Base-by-base conservation (phyloP, 1,140 invertebrate genomes). In the Oncopodura yosiiana region DNA sequence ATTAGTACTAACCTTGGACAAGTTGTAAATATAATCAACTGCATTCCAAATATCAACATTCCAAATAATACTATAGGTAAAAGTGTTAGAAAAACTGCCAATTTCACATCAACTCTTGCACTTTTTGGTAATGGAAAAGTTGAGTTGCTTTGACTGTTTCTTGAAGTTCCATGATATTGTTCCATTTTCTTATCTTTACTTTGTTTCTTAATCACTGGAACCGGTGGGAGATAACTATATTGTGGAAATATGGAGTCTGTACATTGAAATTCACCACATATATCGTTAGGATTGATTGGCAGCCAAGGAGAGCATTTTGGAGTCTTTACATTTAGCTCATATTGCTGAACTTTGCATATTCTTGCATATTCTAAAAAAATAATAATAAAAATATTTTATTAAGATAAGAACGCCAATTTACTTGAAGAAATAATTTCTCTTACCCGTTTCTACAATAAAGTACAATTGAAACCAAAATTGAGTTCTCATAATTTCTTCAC, bases 401-500 rank as follows among this genome's bases (percentile, higher is more conserved):
- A 34, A 6, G 30, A 34, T 8, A 34, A 34, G 6, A 34, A 34
- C 14, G 6, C 9, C 19, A 24, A 5, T 45, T 11, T 5, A 45
- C 8, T 5, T 21, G 4, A 27, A 45, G 8, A 4, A 21, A 27
- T 24, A 27, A 8, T 45, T 8, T 45, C 5, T 48, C 12, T 49
- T 34, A 53, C 39, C 39, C 24, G 26, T 53, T 29, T 32, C 29
- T 24, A 26, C 42, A 24, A 39, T 30, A 23, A 50, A 56, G 41
- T 50, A 56, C 27, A 56, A 36, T 36, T 56, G 54, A 38, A 56
- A 56, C 39, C 42, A 56, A 45, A 56, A 56, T 21, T 42, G 39
- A 14, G 30, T 50, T 27, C 37, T 49, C 16, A 37, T 26, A n/a
- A 39, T 39, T 38, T 56, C 46, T 34, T 56, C 54, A 18, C 50